Conservation (phyloP, 2,113 vertebrate genomes). For the Bos taurus region ARS-UCD2.0 NC_037336.1:66747501-66748000, state of each 20-base stretch:
- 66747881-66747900: conserved; percentile 8
- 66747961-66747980: conserved; percentile 13
- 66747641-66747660: conserved; percentile 61
- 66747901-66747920: conserved; percentile 24
- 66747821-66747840: conserved; percentile 56
- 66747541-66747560: conserved; percentile 64
- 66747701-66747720: conserved; percentile 76
- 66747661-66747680: conserved; percentile 38
- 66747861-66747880: conserved; percentile 19
- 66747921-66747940: not conserved
- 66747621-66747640: conserved; percentile 66
- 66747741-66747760: conserved; percentile 37
- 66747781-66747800: conserved; percentile 53
- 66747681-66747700: conserved; percentile 32
- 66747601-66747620: conserved; percentile 58
- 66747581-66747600: conserved; percentile 62
- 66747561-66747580: conserved; percentile 55
- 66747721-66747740: conserved; percentile 76
- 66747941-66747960: not conserved
- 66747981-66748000: not conserved
- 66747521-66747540: conserved; percentile 54
- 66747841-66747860: conserved; percentile 43
- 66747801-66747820: conserved; percentile 40
- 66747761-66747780: conserved; percentile 53
- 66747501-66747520: conserved; percentile 60